Conservation (phyloP, 2,797 vertebrate genomes). For the Avahi laniger region DNA sequence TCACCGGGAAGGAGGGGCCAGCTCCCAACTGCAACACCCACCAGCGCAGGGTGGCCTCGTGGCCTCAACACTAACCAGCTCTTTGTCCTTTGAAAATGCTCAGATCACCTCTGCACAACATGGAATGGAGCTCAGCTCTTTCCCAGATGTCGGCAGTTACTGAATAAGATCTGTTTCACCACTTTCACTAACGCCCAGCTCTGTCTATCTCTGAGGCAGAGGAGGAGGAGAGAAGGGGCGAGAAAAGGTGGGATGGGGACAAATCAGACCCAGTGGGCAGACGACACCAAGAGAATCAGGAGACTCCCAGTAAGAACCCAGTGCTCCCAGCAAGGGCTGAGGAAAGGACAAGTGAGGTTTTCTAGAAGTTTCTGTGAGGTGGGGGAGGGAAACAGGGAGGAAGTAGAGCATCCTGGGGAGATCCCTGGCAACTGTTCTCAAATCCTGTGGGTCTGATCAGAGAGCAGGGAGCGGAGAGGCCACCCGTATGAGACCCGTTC, state of each 20-base stretch:
- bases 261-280: neutral
- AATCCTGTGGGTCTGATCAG: neutral
- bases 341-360: neutral
- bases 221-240: neutral
- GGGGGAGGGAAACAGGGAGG: neutral
- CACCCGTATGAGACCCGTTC: neutral
- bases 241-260: neutral
- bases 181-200: neutral
- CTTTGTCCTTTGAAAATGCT: neutral
- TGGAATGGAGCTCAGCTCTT: neutral
- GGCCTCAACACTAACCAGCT: neutral
- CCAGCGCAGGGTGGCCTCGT: neutral
- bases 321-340: neutral
- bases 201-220: neutral
- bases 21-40: neutral
- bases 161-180: neutral
- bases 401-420: neutral
- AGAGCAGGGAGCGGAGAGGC: neutral
- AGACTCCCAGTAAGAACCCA: neutral
- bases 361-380: neutral
- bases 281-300: neutral
- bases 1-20: too few species aligned
- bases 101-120: neutral
- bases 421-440: neutral
- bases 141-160: neutral